Evolutionary conservation across 2,797 vertebrate species (phyloP).

Genomic region (Rhinophrynus dorsalis): DNA sequence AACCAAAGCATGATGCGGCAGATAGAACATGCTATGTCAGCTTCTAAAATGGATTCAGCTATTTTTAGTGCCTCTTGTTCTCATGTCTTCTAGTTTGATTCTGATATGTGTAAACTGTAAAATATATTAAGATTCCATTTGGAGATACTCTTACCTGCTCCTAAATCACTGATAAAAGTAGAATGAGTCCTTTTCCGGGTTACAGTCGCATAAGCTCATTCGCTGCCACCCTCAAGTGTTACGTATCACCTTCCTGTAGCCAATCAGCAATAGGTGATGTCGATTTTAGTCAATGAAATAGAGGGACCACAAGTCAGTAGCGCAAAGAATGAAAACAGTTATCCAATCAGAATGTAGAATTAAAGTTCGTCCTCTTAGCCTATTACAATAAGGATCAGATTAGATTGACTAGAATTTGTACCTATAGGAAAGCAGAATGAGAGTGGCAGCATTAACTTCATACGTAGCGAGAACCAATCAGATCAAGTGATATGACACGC

Average conservation of each 20-base stretch:
- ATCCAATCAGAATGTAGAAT: not conserved
- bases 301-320: not conserved
- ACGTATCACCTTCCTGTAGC: not conserved
- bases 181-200: conserved; percentile 10
- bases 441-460: no score
- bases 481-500: not conserved
- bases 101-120: no score
- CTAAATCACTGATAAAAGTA: no score
- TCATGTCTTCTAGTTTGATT: no score
- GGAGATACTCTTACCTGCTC: not conserved
- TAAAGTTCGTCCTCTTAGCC: not conserved
- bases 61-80: no score
- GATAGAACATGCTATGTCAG: no score
- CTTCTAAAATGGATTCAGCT: no score
- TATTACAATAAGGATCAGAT: not conserved
- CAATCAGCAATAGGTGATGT: not conserved
- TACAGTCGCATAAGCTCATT: not conserved
- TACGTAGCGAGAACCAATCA: not conserved
- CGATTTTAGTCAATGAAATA: not conserved
- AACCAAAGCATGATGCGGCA: no score
- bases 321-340: not conserved
- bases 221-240: not conserved
- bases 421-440: not conserved
- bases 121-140: no score
- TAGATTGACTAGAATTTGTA: not conserved